Evolutionary conservation across 1,140 invertebrate genomes (phyloP).

Genomic region (Vanessa atalanta): DNA sequence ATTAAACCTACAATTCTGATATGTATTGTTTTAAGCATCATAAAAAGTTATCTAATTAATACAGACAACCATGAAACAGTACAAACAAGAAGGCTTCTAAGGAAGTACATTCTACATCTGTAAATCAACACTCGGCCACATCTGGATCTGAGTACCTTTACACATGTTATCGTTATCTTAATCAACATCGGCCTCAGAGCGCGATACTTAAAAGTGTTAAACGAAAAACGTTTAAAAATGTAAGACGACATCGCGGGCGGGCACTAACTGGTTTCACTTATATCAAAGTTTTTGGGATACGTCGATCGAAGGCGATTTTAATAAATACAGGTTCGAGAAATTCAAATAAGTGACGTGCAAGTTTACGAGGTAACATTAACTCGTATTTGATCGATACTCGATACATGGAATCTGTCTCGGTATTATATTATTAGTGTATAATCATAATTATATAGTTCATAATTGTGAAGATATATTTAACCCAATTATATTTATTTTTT

Average conservation of each 20-base stretch:
- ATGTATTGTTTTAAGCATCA: too few species aligned
- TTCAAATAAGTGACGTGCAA: slow-evolving; percentile 55
- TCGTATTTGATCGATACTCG: slow-evolving; percentile 55
- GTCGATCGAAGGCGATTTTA: slow-evolving; percentile 48
- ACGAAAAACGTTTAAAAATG: slow-evolving; percentile 16
- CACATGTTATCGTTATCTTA: background rate
- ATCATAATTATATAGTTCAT: slow-evolving; percentile 37
- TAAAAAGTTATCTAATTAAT: too few species aligned
- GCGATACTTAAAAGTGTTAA: background rate
- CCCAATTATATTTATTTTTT: background rate
- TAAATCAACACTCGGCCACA: too few species aligned
- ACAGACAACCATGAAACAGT: too few species aligned
- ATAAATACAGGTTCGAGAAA: slow-evolving; percentile 58
- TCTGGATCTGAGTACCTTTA: too few species aligned
- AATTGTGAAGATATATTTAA: slow-evolving; percentile 7
- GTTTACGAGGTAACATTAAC: slow-evolving; percentile 63
- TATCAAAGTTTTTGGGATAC: slow-evolving; percentile 15
- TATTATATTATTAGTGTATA: slow-evolving; percentile 43
- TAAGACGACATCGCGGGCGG: slow-evolving; percentile 25
- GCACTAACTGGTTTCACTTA: slow-evolving; percentile 12
- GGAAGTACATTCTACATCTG: too few species aligned
- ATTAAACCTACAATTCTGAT: too few species aligned
- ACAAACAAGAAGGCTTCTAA: too few species aligned
- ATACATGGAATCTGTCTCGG: slow-evolving; percentile 38
- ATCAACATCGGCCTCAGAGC: background rate